phyloP scores from a whole-genome alignment of 2,797 vertebrate species.

The Sebastes matsubarae region DNA sequence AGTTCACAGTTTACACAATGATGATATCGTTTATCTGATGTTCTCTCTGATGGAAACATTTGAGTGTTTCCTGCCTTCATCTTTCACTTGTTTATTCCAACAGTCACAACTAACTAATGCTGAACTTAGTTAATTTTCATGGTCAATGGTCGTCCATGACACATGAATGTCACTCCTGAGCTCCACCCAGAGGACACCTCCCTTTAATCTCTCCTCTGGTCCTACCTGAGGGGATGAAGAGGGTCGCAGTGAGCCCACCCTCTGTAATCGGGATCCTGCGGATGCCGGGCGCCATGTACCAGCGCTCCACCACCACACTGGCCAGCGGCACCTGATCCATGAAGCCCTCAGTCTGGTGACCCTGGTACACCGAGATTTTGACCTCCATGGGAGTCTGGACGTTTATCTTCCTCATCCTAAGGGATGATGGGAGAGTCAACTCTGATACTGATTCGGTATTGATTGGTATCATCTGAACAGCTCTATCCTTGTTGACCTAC shows the following conservation, averaged over 20 bases:
- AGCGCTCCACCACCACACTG: conserved; percentile 69
- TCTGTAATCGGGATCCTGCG: conserved; percentile 70
- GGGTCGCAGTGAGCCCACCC: conserved; percentile 59
- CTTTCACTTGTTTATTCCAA: background rate
- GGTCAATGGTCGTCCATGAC: no score
- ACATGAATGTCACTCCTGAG: no score
- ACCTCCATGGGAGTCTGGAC: conserved; percentile 66
- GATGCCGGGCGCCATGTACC: conserved; percentile 75
- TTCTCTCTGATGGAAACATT: background rate
- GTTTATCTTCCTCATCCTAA: conserved; percentile 73
- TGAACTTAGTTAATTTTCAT: no score
- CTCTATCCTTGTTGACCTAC: conserved; percentile 19
- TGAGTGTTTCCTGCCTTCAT: no score
- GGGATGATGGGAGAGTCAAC: background rate
- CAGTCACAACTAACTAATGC: no score
- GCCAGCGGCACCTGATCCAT: conserved; percentile 50
- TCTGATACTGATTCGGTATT: background rate
- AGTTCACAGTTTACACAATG: background rate
- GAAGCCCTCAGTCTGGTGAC: conserved; percentile 64
- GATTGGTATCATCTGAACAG: background rate
- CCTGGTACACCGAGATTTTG: conserved; percentile 68
- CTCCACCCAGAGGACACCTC: no score
- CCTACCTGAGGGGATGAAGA: conserved; percentile 82
- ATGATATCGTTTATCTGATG: background rate
- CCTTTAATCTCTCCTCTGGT: no score